These are phyloP conservation scores for Stomatorhinus ivindoensis DNA, from an alignment of 2,113 vertebrate genomes.

Conservation along the genomic window DNA sequence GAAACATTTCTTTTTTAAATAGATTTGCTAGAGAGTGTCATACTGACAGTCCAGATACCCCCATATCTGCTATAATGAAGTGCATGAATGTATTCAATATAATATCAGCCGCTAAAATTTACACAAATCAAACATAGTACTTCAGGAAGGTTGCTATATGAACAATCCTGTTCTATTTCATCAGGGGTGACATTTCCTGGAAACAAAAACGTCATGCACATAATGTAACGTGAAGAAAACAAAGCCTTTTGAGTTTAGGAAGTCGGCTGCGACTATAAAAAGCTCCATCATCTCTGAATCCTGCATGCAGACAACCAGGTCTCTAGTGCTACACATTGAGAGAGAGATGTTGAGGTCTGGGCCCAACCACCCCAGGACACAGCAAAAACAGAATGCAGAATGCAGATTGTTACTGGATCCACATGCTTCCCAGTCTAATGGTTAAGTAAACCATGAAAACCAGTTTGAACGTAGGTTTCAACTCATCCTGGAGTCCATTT, in stretches of 20 bases:
- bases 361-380: not conserved
- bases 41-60: not conserved
- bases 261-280: not conserved
- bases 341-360: not conserved
- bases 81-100: not conserved
- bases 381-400: not conserved
- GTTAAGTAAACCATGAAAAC: not conserved
- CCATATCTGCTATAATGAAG: not conserved
- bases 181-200: not conserved
- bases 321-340: not conserved
- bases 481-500: not conserved
- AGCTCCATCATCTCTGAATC: not conserved
- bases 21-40: not conserved
- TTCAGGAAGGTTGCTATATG: not conserved
- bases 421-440: not conserved
- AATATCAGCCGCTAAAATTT: not conserved
- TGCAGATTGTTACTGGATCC: not conserved
- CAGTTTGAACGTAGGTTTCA: not conserved
- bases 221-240: not conserved
- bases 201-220: not conserved
- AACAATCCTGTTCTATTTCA: not conserved
- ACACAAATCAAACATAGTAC: not conserved
- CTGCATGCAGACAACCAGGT: not conserved
- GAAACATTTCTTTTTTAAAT: not conserved
- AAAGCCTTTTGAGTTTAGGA: not conserved